Conservation (phyloP, 2,888 invertebrate genomes). For the Ypsolopha sequella region DNA sequence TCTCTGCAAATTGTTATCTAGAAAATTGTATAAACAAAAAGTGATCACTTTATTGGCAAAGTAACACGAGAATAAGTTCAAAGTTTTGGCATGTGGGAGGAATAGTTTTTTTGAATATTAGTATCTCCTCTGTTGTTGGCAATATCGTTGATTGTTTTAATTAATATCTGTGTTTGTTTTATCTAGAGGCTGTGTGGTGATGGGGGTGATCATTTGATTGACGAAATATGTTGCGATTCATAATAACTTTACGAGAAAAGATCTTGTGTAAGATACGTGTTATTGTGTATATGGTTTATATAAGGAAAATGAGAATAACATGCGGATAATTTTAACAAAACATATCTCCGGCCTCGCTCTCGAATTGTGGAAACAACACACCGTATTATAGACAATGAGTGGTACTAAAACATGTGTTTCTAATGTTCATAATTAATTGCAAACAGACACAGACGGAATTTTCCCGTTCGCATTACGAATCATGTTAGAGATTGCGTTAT, state of each 20-base stretch:
- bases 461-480: slow-evolving; percentile 23
- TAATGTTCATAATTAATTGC: slow-evolving; percentile 44
- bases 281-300: slow-evolving; percentile 11
- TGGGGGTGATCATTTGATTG: too few relatives aligned
- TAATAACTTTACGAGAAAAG: too few relatives aligned
- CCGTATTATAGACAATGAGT: neutral
- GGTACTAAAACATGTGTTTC: slow-evolving; percentile 14
- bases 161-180: too few relatives aligned
- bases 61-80: too few relatives aligned
- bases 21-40: neutral
- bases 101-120: too few relatives aligned
- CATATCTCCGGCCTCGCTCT: slow-evolving; percentile 17
- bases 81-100: too few relatives aligned
- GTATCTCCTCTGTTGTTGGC: too few relatives aligned
- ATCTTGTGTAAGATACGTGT: too few relatives aligned
- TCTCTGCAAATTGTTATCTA: neutral
- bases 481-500: slow-evolving; percentile 32
- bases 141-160: too few relatives aligned
- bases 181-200: too few relatives aligned
- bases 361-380: slow-evolving; percentile 29
- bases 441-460: slow-evolving; percentile 33
- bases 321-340: slow-evolving; percentile 30
- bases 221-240: too few relatives aligned
- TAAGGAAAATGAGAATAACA: slow-evolving; percentile 26
- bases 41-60: too few relatives aligned